Evolutionary conservation across 1,140 invertebrate genomes (phyloP).

Genomic region (Rhynchophorus ferrugineus): DNA sequence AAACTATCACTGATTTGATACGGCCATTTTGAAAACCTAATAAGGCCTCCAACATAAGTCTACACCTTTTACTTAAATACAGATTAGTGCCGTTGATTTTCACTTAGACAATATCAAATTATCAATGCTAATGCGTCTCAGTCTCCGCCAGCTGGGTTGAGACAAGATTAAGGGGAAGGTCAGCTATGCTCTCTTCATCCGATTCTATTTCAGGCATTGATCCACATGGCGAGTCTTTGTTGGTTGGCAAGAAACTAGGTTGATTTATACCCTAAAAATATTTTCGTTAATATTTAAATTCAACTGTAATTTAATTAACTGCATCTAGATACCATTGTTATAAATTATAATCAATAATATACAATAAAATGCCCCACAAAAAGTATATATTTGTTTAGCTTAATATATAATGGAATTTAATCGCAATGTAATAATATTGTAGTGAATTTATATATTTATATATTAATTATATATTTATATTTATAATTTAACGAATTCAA

Average conservation of each 20-base stretch:
- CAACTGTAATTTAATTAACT: no score
- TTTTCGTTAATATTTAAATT: no score
- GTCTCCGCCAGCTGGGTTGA: constrained; percentile 39
- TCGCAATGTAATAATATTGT: no score
- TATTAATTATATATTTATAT: no score
- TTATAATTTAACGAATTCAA: no score
- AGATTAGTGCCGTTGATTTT: constrained; percentile 14
- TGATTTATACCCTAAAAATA: constrained; percentile 28
- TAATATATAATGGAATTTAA: no score
- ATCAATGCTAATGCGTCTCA: constrained; percentile 31
- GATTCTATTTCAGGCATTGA: constrained; percentile 33
- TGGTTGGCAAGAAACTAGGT: constrained; percentile 31
- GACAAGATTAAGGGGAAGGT: constrained; percentile 39
- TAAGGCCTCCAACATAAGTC: neutral
- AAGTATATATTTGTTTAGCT: no score
- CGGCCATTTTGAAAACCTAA: neutral
- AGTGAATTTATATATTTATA: no score
- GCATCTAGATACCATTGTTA: no score
- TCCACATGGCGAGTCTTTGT: constrained; percentile 24
- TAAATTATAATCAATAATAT: no score
- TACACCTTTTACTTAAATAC: neutral
- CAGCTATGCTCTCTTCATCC: constrained; percentile 37
- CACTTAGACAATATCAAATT: neutral
- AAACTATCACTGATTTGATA: neutral
- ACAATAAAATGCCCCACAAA: no score